Evolutionary conservation across 2,888 invertebrate genomes (phyloP).

Genomic region (Taenaris catops): DNA sequence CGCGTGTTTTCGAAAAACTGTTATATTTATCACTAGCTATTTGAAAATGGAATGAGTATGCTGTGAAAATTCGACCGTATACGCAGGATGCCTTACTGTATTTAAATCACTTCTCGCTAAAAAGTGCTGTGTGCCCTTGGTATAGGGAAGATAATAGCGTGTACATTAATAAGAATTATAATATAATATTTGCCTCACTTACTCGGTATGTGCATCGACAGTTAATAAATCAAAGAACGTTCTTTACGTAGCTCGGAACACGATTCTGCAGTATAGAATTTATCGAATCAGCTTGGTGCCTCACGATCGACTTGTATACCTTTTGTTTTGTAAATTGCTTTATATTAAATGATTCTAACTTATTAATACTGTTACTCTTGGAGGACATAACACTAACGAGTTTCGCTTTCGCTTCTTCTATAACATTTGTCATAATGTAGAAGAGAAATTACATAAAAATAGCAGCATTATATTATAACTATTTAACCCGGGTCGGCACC

Average conservation of each 20-base stretch:
- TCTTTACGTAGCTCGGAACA: constrained; percentile 42
- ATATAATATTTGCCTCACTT: constrained; percentile 24
- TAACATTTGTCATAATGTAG: too few relatives aligned
- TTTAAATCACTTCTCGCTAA: background rate
- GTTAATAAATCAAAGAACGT: constrained; percentile 58
- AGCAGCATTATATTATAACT: too few relatives aligned
- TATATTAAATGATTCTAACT: constrained; percentile 43
- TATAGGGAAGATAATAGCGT: constrained; percentile 14
- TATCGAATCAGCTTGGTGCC: constrained; percentile 75
- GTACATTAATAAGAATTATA: constrained; percentile 20
- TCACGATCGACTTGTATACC: constrained; percentile 56
- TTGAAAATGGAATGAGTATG: constrained; percentile 25
- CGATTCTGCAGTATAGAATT: constrained; percentile 67
- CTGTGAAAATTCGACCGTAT: constrained; percentile 13
- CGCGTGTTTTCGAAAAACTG: constrained; percentile 34
- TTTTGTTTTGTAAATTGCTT: constrained; percentile 54
- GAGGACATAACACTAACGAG: constrained; percentile 13
- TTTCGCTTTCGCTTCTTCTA: too few relatives aligned
- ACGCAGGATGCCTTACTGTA: constrained; percentile 1
- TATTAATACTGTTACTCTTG: constrained; percentile 49
- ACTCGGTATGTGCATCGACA: constrained; percentile 35
- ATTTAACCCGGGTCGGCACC: too few relatives aligned
- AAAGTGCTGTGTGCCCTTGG: constrained; percentile 1
- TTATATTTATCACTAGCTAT: constrained; percentile 36
- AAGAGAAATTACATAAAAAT: too few relatives aligned